Evolutionary conservation across 2,797 vertebrate genomes (phyloP).

Genomic region (Paedocypris micromegethes): DNA sequence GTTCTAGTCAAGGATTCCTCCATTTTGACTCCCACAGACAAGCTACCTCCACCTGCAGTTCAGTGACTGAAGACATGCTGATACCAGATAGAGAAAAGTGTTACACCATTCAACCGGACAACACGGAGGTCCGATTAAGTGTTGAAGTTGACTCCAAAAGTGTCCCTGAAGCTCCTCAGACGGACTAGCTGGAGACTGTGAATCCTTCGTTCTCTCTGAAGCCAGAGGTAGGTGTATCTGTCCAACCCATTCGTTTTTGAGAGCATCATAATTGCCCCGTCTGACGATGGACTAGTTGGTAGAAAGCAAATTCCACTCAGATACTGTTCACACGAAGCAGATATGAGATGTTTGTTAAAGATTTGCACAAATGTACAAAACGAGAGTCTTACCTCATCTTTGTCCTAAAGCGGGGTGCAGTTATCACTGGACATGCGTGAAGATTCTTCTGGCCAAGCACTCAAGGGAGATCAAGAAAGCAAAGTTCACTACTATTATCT

Average conservation of each 20-base stretch:
- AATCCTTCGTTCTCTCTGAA: slow-evolving; percentile 30
- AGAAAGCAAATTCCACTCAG: not conserved
- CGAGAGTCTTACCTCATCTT: slow-evolving; percentile 50
- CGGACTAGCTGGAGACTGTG: not conserved
- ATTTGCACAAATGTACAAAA: slow-evolving; percentile 50
- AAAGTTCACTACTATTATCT: not conserved
- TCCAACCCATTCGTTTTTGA: slow-evolving; percentile 2
- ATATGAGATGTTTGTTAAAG: slow-evolving; percentile 20
- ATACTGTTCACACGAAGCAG: slow-evolving; percentile 31
- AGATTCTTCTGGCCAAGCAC: not conserved
- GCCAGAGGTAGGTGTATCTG: slow-evolving; percentile 1
- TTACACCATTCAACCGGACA: slow-evolving; percentile 57
- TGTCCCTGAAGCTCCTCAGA: accelerated
- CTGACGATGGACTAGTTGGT: not conserved
- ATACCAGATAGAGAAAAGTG: slow-evolving; percentile 59
- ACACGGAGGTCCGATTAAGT: slow-evolving; percentile 72
- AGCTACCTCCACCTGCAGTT: slow-evolving; percentile 49
- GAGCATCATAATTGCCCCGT: not conserved
- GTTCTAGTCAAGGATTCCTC: slow-evolving; percentile 13
- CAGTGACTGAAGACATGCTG: slow-evolving; percentile 58
- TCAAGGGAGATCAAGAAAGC: not conserved
- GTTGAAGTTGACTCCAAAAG: not conserved
- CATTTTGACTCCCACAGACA: slow-evolving; percentile 48
- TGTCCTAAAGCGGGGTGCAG: no score
- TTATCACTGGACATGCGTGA: no score